phyloP scores from a whole-genome alignment of 2,888 invertebrate genomes.

The Mythimna ferrago region DNA sequence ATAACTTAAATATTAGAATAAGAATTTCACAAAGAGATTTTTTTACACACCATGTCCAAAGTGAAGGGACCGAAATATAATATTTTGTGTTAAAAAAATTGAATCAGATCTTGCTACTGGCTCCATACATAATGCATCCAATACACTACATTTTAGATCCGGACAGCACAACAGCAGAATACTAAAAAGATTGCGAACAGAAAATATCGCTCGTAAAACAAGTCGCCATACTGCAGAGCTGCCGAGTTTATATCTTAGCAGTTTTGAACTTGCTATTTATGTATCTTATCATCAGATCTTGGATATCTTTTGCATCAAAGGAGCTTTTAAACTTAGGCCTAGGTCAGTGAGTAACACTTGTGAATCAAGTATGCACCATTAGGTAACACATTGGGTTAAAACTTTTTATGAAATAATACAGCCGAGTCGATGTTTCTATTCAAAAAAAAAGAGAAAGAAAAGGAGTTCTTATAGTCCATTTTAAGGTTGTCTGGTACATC shows the following conservation, averaged over 20 bases:
- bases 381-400: background rate
- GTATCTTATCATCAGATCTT: background rate
- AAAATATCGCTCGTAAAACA: constrained; percentile 41
- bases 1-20: constrained; percentile 12
- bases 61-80: background rate
- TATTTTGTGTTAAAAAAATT: constrained; percentile 11
- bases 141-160: constrained; percentile 39
- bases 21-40: constrained; percentile 18
- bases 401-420: background rate
- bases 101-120: constrained; percentile 12
- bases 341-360: constrained; percentile 8
- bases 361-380: background rate
- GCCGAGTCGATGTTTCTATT: too few relatives aligned
- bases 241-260: constrained; percentile 8
- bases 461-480: too few relatives aligned
- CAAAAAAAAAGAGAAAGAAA: too few relatives aligned
- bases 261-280: constrained; percentile 15
- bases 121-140: constrained; percentile 33
- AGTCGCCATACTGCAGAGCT: constrained; percentile 14
- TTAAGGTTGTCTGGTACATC: too few relatives aligned
- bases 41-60: background rate
- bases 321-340: background rate
- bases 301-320: constrained; percentile 19
- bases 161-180: constrained; percentile 23
- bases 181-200: constrained; percentile 23